These are phyloP conservation scores for Leptopilina clavipes DNA, from an alignment of 1,140 invertebrate genomes.

Conservation along the genomic window DNA sequence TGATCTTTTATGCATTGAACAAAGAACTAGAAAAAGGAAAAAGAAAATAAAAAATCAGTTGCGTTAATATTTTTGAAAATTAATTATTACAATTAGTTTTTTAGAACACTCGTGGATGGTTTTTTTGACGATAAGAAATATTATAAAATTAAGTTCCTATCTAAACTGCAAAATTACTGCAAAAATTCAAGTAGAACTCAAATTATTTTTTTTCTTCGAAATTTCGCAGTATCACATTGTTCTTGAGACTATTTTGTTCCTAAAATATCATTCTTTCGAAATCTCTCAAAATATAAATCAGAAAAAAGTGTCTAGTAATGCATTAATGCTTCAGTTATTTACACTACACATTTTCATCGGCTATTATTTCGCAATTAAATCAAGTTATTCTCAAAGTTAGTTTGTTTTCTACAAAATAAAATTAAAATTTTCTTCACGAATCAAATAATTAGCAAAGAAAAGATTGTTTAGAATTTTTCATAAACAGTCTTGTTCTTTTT, in stretches of 20 bases:
- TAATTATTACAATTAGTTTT: no score
- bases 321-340: neutral
- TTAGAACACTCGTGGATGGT: no score
- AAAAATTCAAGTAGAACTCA: neutral
- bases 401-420: no score
- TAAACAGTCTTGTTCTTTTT: neutral
- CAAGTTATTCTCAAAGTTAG: no score
- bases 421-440: no score
- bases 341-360: neutral
- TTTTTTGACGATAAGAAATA: neutral
- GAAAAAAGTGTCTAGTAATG: neutral
- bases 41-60: no score
- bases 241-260: neutral
- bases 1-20: no score
- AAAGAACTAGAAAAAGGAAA: no score
- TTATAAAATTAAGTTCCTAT: conserved; percentile 14
- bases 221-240: neutral
- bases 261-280: conserved; percentile 1
- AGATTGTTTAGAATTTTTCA: neutral
- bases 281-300: neutral
- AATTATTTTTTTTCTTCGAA: neutral
- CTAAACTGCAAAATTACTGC: conserved; percentile 9
- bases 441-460: no score
- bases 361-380: neutral
- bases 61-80: no score